These are phyloP conservation scores for Oscheius sp. DNA, from an alignment of 2,888 invertebrate genomes.

Conservation along the genomic window DNA sequence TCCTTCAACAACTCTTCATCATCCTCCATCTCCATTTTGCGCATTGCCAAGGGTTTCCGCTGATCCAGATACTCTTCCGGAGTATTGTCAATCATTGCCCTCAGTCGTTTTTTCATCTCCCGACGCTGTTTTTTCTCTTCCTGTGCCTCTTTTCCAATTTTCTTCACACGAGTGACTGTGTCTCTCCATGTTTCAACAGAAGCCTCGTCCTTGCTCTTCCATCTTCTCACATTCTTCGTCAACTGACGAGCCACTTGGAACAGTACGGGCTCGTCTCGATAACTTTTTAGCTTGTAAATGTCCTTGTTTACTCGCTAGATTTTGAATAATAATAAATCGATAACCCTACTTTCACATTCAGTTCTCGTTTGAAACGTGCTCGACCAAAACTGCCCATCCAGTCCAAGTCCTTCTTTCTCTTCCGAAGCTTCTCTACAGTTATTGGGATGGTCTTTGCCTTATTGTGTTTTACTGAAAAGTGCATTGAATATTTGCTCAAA, in stretches of 20 bases:
- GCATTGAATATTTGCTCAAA: too few relatives aligned
- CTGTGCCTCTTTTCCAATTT: constrained; percentile 51
- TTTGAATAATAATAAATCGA: too few relatives aligned
- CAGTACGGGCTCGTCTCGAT: constrained; percentile 47
- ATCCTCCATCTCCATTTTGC: constrained; percentile 42
- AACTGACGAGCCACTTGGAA: constrained; percentile 52
- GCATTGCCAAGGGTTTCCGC: constrained; percentile 52
- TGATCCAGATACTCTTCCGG: constrained; percentile 59
- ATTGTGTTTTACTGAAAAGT: too few relatives aligned
- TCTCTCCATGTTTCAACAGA: constrained; percentile 48
- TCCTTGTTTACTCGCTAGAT: background rate
- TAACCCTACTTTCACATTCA: constrained; percentile 32
- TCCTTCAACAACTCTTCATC: constrained; percentile 44
- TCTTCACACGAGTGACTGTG: constrained; percentile 49
- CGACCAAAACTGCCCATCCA: constrained; percentile 61
- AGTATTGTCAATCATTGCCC: constrained; percentile 59
- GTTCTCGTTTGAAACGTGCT: constrained; percentile 50
- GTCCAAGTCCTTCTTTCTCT: constrained; percentile 44
- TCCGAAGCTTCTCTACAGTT: too few relatives aligned
- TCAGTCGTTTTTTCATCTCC: constrained; percentile 51
- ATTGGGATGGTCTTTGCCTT: too few relatives aligned
- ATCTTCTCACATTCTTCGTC: constrained; percentile 52
- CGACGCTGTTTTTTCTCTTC: constrained; percentile 49
- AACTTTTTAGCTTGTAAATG: constrained; percentile 43
- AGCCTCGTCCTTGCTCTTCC: constrained; percentile 56